Percentiles rank a stretch among this genome's conserved stretches.
Evolutionary conservation across 2,888 invertebrate species (phyloP).

Genomic region (Drosophila anceps): DNA sequence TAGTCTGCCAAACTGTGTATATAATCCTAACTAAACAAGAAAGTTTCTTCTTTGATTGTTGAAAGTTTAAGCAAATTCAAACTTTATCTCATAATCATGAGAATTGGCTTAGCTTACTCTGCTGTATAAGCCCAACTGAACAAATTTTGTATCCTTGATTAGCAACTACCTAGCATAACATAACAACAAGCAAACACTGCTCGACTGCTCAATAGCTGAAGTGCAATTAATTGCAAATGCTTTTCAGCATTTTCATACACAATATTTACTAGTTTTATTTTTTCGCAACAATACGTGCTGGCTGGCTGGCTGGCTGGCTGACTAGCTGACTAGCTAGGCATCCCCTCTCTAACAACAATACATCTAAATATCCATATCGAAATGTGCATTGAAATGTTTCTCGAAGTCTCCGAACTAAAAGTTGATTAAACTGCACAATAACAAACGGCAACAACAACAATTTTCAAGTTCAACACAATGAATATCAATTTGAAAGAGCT

Average conservation of each 20-base stretch:
- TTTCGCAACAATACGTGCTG: slow-evolving; percentile 30
- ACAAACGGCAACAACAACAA: slow-evolving; percentile 69
- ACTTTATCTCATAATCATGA: background rate
- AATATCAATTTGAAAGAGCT: slow-evolving; percentile 73
- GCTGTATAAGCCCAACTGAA: background rate
- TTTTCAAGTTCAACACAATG: slow-evolving; percentile 79
- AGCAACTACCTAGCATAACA: background rate
- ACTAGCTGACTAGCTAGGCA: background rate
- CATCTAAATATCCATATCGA: slow-evolving; percentile 65
- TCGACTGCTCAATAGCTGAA: background rate
- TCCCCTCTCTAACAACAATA: slow-evolving; percentile 21
- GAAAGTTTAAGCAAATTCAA: background rate
- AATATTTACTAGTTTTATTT: slow-evolving; percentile 5
- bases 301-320: background rate
- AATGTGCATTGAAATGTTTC: slow-evolving; percentile 73
- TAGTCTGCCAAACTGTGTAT: background rate
- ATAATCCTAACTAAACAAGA: background rate
- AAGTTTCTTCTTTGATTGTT: background rate
- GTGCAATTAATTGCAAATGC: slow-evolving; percentile 14
- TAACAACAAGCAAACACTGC: background rate
- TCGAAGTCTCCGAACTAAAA: slow-evolving; percentile 73
- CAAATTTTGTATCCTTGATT: slow-evolving; percentile 2
- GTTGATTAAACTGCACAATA: slow-evolving; percentile 81
- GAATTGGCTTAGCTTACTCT: background rate
- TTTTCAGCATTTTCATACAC: slow-evolving; percentile 14